Evolutionary conservation across 2,113 vertebrate genomes (phyloP).

Genomic region (Dinomys branickii): DNA sequence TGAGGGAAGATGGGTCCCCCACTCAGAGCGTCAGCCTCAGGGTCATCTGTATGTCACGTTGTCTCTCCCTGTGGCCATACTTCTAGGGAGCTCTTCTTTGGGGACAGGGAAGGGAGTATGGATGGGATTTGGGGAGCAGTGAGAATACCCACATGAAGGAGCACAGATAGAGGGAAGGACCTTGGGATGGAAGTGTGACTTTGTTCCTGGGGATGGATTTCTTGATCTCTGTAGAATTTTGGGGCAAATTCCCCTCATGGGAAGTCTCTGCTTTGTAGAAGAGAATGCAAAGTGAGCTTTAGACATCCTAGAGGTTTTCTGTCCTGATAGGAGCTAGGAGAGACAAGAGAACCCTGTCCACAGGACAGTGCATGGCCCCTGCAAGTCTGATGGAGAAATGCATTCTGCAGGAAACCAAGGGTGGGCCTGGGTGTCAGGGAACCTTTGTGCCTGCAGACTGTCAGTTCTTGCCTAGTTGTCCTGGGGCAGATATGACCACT

Average conservation of each 20-base stretch:
- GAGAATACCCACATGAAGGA: background rate
- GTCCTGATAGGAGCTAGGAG: background rate
- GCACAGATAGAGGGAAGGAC: background rate
- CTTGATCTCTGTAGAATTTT: background rate
- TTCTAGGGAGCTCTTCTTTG: no score
- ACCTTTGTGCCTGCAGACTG: background rate
- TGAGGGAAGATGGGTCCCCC: background rate
- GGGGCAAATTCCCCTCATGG: background rate
- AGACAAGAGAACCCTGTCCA: background rate
- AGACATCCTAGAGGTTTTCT: background rate
- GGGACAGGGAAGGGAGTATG: background rate
- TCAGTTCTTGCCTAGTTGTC: background rate
- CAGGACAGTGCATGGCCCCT: rapidly evolving
- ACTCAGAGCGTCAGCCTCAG: background rate
- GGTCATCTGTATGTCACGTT: rapidly evolving
- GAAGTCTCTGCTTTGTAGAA: background rate
- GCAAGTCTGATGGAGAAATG: background rate
- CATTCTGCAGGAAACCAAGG: background rate
- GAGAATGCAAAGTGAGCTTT: background rate
- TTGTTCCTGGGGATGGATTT: background rate
- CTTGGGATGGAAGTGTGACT: background rate
- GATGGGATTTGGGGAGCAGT: background rate
- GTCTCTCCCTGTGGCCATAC: background rate
- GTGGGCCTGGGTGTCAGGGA: no score
- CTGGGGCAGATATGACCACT: background rate